Conservation (phyloP, 1,140 invertebrate genomes). For the Drosophila parvula region DNA sequence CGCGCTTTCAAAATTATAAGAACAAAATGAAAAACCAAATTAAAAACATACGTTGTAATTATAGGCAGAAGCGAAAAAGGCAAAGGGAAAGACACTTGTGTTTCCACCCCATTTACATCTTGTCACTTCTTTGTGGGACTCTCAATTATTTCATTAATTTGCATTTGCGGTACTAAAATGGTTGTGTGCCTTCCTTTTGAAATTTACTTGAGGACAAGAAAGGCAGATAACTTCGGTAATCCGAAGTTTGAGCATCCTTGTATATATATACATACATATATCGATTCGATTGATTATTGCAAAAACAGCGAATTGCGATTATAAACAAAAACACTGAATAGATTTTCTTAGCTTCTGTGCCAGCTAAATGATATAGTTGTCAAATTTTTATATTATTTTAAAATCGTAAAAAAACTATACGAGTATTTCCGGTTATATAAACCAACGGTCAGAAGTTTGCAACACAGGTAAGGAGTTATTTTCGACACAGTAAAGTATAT, state of each 20-base stretch:
- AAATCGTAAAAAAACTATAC: too few species aligned
- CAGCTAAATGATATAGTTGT: too few species aligned
- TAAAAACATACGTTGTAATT: constrained; percentile 2
- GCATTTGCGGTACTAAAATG: constrained; percentile 6
- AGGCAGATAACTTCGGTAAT: background rate
- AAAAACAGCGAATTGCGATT: too few species aligned
- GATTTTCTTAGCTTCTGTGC: too few species aligned
- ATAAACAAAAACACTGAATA: too few species aligned
- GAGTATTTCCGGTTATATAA: too few species aligned
- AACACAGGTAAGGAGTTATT: too few species aligned
- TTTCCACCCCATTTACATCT: constrained; percentile 18
- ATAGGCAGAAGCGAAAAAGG: background rate
- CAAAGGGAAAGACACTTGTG: constrained; percentile 6
- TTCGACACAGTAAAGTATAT: too few species aligned
- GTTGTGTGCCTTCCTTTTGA: constrained; percentile 1
- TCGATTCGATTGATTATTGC: too few species aligned
- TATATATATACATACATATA: too few species aligned
- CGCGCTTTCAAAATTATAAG: background rate
- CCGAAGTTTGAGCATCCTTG: background rate
- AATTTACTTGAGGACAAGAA: background rate
- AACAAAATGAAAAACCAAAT: background rate
- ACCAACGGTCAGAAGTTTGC: too few species aligned
- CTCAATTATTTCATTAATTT: constrained; percentile 16
- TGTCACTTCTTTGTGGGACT: constrained; percentile 11
- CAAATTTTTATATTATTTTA: too few species aligned